Evolutionary conservation across 2,113 vertebrate genomes (phyloP).

Genomic region (Nycticebus coucang): DNA sequence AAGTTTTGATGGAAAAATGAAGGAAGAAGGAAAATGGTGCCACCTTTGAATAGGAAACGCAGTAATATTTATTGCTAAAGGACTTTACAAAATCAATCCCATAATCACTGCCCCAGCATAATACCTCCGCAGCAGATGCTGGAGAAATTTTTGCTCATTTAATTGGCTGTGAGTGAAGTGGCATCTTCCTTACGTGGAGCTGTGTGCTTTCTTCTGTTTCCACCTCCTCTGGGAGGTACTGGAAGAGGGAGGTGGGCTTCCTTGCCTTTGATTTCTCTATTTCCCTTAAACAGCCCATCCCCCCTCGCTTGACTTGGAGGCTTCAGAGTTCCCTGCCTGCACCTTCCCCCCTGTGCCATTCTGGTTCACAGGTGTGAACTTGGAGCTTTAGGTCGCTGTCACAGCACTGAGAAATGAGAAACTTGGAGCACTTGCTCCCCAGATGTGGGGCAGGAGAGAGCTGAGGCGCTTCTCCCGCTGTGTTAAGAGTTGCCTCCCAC

Average conservation of each 20-base stretch:
- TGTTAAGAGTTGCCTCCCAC: slow-evolving; percentile 58
- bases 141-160: background rate
- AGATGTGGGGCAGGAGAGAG: slow-evolving; percentile 65
- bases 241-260: background rate
- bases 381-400: background rate
- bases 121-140: background rate
- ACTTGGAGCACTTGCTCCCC: slow-evolving; percentile 49
- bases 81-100: background rate
- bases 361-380: background rate
- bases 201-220: background rate
- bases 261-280: background rate
- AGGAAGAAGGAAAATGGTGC: background rate
- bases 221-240: background rate
- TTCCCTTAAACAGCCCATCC: background rate
- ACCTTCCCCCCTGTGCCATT: background rate
- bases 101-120: background rate
- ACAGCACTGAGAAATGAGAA: background rate
- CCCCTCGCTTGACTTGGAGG: background rate
- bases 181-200: fast-evolving
- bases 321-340: background rate
- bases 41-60: background rate
- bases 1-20: background rate
- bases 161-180: background rate
- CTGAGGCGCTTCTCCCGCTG: slow-evolving; percentile 43
- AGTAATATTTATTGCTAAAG: background rate